Evolutionary conservation across 2,113 vertebrate genomes (phyloP), one percentile per base, ranked within the genome.

Genomic region (Cinclus mexicanus): DNA sequence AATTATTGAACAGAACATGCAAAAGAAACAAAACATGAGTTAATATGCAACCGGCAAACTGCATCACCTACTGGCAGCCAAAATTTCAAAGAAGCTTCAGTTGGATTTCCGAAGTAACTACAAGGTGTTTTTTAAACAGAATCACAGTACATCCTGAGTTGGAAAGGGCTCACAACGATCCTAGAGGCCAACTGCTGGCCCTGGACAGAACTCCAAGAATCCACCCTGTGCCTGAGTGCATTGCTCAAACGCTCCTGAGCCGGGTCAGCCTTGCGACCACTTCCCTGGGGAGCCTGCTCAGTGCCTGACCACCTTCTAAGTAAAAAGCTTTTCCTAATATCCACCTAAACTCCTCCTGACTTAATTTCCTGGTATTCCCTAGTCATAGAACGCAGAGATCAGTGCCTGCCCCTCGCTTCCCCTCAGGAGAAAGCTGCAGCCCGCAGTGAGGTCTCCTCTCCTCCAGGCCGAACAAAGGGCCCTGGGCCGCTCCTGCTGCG

Each of bases 1-100:
- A 64, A 24, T 28, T 25, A 22, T 3, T 1, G 0, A 52, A 28
- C 2, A 2, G 7, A 31, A 47, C 11, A 46, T 0, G 5, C 41
- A 55, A 41, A 28, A 28, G 49, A 60, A n/a, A 26, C 22, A 67
- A 37, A 87, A 41, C 9, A 8, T 3, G 6, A 77, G 13, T 44
- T 31, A 59, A 29, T 10, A 55, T 2, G 14, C 37, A 79, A n/a
- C 10, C 5, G 1, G 4, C 28, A 79, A 75, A 56, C 29, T 10
- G 37, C 47, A 59, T 10, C 63, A 29, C 5, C n/a, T 59, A 14
- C 7, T 10, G 50, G 22, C 42, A 18, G 14, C 17, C 8, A 52
- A 12, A 64, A 52, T 19, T 70, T 44, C 37, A 53, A 46, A 44
- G 64, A 23, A n/a, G 19, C 42, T 76, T 53, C 49, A 23, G 11